Evolutionary conservation across 2,797 vertebrate species (phyloP), one percentile per base, ranked within the genome.

Genomic region (Tapera naevia): DNA sequence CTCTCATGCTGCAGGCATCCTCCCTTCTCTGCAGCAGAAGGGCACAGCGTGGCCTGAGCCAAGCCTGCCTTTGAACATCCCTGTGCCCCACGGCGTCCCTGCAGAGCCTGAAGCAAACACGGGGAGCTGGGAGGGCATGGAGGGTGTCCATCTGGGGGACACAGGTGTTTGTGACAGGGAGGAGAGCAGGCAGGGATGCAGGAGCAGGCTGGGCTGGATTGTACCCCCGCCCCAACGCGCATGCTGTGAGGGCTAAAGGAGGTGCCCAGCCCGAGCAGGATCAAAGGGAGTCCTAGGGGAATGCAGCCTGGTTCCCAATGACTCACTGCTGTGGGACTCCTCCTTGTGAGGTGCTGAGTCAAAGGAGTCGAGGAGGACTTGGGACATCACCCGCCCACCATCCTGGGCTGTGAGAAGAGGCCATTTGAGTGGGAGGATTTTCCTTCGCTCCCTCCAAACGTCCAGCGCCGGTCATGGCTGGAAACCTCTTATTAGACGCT

Each of bases 271-370:
- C 71, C 71, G 84, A 89, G 96, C 87, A 85, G 79, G 95, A 96
- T 96, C 96, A 96, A 96, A 96, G 95, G 65, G 48, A 96, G 69
- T 91, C 94, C 94, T 45, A n/a, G 89, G 87, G 92, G 81, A 95
- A 91, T 0, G 16, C 35, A 46, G 88, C 48, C 72, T 80, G 10
- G 1, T 51, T 80, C 1, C 39, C 2, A 7, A 65, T 96, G 96
- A 96, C 81, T 96, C 96, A 96, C 0, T 12, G 74, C 96, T 92
- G 48, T 71, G 89, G 61, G 94, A 92, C 92, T 96, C 94, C 89
- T 69, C 37, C 10, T 71, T 87, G 67, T 25, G 21, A 91, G 79
- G 60, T 16, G 28, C 89, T 96, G 95, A 95, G 92, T 96, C 92
- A 95, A 93, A 71, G 70, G 88, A 91, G 60, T 73, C 1, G 2